Percentiles rank a stretch among this genome's conserved stretches.
phyloP scores from a whole-genome alignment of 2,113 vertebrate genomes.

The Gadus macrocephalus region DNA sequence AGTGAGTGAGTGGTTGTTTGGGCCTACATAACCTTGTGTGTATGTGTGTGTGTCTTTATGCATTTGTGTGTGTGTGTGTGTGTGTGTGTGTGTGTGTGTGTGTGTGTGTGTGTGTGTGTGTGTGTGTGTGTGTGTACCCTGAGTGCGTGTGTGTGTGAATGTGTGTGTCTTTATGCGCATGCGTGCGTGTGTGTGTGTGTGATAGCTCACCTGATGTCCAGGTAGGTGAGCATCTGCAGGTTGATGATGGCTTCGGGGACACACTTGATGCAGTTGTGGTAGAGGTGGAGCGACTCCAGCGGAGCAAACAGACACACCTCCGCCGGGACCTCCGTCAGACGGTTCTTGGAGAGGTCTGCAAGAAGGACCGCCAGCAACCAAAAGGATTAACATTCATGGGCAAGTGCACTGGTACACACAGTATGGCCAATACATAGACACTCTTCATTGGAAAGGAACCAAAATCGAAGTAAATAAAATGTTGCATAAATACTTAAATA shows the following conservation, averaged over 20 bases:
- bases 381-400: background rate
- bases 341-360: slow-evolving; percentile 95
- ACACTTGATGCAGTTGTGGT: slow-evolving; percentile 97
- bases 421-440: too few relatives aligned
- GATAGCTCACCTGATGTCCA: slow-evolving; percentile 87
- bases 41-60: background rate
- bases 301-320: slow-evolving; percentile 94
- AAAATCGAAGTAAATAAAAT: too few relatives aligned
- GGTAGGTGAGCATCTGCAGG: slow-evolving; percentile 95
- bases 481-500: too few relatives aligned
- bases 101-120: background rate
- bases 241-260: slow-evolving; percentile 96
- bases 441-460: too few relatives aligned
- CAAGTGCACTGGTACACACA: too few relatives aligned
- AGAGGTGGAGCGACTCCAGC: slow-evolving; percentile 93
- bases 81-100: background rate
- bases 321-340: slow-evolving; percentile 90
- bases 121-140: background rate
- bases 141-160: background rate
- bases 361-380: slow-evolving; percentile 14
- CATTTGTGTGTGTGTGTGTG: background rate
- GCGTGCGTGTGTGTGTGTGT: background rate
- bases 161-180: too few relatives aligned
- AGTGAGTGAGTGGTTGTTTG: background rate
- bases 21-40: background rate